A percentile compares a stretch with the other conserved stretches of the same genome.
phyloP scores from a whole-genome alignment of 2,113 vertebrate genomes.

The Dasyornis broadbenti region DNA sequence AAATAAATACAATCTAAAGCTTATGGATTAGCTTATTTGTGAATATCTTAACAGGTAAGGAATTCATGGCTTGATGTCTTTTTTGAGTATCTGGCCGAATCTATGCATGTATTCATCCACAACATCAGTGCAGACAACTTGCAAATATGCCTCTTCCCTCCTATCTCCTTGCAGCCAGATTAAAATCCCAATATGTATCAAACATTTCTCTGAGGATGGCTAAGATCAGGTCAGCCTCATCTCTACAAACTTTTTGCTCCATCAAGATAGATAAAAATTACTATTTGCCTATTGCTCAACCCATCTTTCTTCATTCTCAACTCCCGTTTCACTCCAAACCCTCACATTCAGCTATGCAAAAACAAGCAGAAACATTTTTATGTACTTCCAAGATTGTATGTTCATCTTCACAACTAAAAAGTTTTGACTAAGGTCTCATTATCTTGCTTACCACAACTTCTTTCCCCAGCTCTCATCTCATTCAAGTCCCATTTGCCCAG shows the following conservation, averaged over 20 bases:
- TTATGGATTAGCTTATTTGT: not conserved
- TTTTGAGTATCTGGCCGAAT: not conserved
- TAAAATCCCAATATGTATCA: not conserved
- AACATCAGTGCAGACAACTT: not conserved
- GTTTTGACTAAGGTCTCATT: not conserved
- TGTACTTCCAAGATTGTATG: not conserved
- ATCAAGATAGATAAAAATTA: not conserved
- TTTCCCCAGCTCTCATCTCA: not conserved
- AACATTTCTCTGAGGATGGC: not conserved
- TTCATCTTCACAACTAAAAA: not conserved
- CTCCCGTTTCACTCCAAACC: not conserved
- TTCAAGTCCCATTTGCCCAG: not conserved
- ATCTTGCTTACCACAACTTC: not conserved
- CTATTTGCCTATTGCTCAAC: not conserved
- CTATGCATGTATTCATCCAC: not conserved
- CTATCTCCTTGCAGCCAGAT: not conserved
- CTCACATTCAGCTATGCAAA: not conserved
- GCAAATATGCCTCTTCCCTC: not conserved
- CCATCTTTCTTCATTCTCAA: not conserved
- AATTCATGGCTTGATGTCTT: not conserved
- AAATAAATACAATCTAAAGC: not conserved
- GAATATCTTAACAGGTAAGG: not conserved
- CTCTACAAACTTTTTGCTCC: not conserved
- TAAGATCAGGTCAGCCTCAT: not conserved
- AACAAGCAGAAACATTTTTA: not conserved